These are phyloP conservation scores for Crocodylus rhombifer DNA, from an alignment of 2,797 vertebrate genomes.

Conservation along the genomic window DNA sequence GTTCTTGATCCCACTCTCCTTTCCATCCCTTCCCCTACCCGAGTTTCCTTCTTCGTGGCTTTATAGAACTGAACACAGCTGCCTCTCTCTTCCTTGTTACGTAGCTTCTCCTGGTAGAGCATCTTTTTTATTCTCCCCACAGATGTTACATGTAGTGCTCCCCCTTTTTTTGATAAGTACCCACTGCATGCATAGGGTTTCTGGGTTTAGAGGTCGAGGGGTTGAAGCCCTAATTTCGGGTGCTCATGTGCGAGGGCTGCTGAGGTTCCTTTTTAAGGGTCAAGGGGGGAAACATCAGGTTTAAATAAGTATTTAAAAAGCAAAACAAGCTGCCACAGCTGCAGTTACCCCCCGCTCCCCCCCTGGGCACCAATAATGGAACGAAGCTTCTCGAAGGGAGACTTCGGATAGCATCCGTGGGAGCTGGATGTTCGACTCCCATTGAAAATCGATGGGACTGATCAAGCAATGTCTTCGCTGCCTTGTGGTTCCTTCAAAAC, in stretches of 20 bases:
- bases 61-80: background rate
- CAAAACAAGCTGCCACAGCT: conserved; percentile 11
- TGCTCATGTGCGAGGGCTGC: conserved; percentile 17
- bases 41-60: background rate
- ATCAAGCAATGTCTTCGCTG: background rate
- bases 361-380: background rate
- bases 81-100: background rate
- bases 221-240: conserved; percentile 28
- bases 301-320: background rate
- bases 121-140: conserved; percentile 8
- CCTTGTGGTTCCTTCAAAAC: background rate
- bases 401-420: fast-evolving
- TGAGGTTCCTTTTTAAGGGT: background rate
- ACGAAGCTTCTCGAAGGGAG: background rate
- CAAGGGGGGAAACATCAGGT: background rate
- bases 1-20: background rate
- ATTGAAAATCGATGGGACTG: background rate
- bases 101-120: background rate
- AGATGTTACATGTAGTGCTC: conserved; percentile 9
- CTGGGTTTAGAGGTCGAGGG: conserved; percentile 42
- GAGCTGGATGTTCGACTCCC: background rate
- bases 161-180: conserved; percentile 22
- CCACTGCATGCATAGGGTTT: conserved; percentile 60
- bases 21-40: background rate
- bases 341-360: background rate